These are phyloP conservation scores for Yponomeuta malinellus DNA, from an alignment of 2,888 invertebrate genomes.

Conservation along the genomic window DNA sequence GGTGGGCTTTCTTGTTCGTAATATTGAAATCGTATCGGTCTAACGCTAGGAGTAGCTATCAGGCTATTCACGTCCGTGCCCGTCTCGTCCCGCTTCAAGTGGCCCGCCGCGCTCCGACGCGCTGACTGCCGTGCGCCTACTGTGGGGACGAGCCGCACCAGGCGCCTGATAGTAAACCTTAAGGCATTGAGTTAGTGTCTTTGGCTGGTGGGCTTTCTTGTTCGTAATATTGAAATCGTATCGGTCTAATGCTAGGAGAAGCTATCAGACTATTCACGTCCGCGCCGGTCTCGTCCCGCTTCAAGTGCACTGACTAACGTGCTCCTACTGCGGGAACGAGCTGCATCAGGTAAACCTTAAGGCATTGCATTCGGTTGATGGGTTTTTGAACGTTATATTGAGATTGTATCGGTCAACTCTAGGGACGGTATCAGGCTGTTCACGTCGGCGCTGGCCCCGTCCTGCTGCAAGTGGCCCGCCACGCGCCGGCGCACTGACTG, in stretches of 20 bases:
- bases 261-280: no score
- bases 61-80: conserved; percentile 84
- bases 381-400: conserved; percentile 29
- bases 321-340: conserved; percentile 62
- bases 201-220: no score
- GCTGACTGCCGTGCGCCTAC: conserved; percentile 74
- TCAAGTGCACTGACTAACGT: conserved; percentile 77
- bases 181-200: background rate
- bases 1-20: no score
- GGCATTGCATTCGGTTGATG: no score
- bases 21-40: conserved; percentile 81
- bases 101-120: conserved; percentile 63
- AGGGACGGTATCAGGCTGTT: conserved; percentile 86
- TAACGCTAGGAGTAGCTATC: conserved; percentile 87
- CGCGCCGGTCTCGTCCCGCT: conserved; percentile 80
- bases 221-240: background rate
- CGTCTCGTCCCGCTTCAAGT: conserved; percentile 85
- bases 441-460: conserved; percentile 85
- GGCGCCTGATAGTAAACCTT: conserved; percentile 33
- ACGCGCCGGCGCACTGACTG: conserved; percentile 60
- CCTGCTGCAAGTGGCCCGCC: conserved; percentile 81
- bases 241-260: background rate
- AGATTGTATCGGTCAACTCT: conserved; percentile 80
- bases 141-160: conserved; percentile 53
- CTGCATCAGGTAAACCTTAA: conserved; percentile 43